These are phyloP conservation scores for Lysandra coridon DNA, from an alignment of 2,888 invertebrate species.

Conservation along the genomic window DNA sequence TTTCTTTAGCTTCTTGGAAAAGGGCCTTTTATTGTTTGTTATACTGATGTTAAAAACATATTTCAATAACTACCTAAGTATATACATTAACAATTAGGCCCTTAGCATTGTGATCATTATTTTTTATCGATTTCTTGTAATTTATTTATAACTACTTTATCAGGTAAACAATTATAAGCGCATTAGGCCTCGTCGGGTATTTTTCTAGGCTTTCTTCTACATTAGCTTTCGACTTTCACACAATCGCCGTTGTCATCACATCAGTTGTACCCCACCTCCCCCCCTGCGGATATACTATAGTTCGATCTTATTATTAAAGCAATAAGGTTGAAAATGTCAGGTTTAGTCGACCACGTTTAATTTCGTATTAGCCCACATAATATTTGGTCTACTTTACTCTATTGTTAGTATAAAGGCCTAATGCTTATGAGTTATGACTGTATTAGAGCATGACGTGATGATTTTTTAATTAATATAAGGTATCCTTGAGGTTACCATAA, in stretches of 20 bases:
- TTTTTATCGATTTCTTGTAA: conserved; percentile 1
- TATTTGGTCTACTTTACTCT: neutral
- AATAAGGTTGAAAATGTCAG: neutral
- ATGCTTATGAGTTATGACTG: neutral
- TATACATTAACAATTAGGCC: neutral
- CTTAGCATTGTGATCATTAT: neutral
- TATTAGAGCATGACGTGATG: neutral
- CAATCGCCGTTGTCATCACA: conserved; percentile 13
- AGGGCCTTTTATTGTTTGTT: neutral
- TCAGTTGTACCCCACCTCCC: neutral
- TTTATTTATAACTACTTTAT: neutral
- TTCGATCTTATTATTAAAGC: neutral
- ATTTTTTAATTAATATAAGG: neutral
- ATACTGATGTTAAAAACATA: neutral
- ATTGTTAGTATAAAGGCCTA: neutral
- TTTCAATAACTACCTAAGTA: neutral
- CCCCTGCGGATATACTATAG: neutral
- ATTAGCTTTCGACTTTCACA: conserved; percentile 27
- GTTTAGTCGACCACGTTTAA: neutral
- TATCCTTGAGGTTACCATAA: no score
- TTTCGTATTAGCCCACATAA: conserved; percentile 24
- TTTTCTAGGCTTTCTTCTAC: conserved; percentile 23
- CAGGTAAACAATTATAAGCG: neutral
- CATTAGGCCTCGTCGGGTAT: neutral
- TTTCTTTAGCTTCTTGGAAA: no score